Evolutionary conservation across 2,113 vertebrate species (phyloP), one percentile per base, ranked within the genome.

Genomic region (Sciurus niger): DNA sequence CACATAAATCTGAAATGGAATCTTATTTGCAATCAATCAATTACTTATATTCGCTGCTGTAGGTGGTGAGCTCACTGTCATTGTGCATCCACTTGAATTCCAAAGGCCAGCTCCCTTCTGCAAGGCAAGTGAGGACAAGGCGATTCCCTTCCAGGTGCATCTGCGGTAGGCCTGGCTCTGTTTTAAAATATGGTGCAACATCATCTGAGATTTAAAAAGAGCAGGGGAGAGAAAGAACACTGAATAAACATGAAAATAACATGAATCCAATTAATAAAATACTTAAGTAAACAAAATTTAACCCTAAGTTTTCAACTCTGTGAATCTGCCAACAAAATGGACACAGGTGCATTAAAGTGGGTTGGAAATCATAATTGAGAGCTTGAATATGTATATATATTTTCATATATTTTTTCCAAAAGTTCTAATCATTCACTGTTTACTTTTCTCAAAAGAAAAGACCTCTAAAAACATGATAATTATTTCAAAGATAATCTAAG

Each of bases 81-180:
- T 99, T 99, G 80, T 89, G 98, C 5, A 98, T 98, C 99, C 99
- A 99, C 97, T 99, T 99, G 97, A 99, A 99, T 98, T 99, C 99
- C 98, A 99, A 97, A 40, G 99, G 99, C 99, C 99, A 99, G 98
- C 99, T 99, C 95, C 99, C 99, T 98, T 99, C 99, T 0, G 99
- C 99, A 90, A 99, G 99, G 98, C 99, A 99, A 30, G 99, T 99
- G 90, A 99, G 98, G 3, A 99, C 99, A 2, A 99, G 99, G 6
- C 99, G 98, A 97, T 99, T 99, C 83, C 99, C 99, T 96, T 99
- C 99, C 98, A 99, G 94, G 90, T 99, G 98, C 4, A 80, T 98
- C 98, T 99, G 99, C 2, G 99, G 98, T 63, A 98, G 96, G 85
- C 98, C 98, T 0, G 99, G 99, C 0, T 99, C 99, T 0, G 99